Base-by-base conservation (phyloP, 92 coral and sea anemone genomes). In the Siderastrea siderea region DNA sequence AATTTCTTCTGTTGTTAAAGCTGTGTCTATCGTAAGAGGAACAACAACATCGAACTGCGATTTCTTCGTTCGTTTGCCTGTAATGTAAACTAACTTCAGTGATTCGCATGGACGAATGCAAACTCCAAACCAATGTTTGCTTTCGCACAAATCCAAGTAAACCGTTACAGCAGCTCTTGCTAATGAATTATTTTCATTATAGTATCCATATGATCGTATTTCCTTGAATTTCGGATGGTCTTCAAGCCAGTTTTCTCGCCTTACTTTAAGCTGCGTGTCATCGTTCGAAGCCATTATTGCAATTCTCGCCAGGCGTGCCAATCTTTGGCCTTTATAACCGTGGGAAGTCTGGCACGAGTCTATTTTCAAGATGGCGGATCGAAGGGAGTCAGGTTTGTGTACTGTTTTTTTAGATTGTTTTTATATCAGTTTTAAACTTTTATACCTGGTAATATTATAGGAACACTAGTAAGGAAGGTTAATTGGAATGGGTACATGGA, bases 81-180 rank as follows among this genome's bases (percentile, higher is more conserved):
- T 94, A 17, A 97, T 92, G 81, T 91, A 97, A 70, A 92, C 95
- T 26, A 89, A 75, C 73, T 90, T 90, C 73, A 97, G 69, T 26
- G 89, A 89, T 55, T 95, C 95, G 84, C 98, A 97, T 8, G 95
- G 95, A 74, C 88, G 94, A 48, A 97, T 77, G 49, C 83, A 63
- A 51, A 97, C 98, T 4, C 90, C 92, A 81, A 95, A 95, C 99
- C 99, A 97, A 59, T 96, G 96, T 75, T 97, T 97, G 17, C 75
- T 89, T 88, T 97, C 99, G 61, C 96, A 93, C 64, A 97, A 86
- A 54, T 97, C 99, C 59, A 97, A 77, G 75, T 95, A 97, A 71
- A 97, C 99, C 84, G 91, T 83, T 90, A 97, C 95, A 57, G 94
- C 97, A 16, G 94, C 82, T 58, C 98, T 87, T 51, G 93, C 83